Conservation (phyloP, 2,888 invertebrate genomes). For the Amaurobius ferox region DNA sequence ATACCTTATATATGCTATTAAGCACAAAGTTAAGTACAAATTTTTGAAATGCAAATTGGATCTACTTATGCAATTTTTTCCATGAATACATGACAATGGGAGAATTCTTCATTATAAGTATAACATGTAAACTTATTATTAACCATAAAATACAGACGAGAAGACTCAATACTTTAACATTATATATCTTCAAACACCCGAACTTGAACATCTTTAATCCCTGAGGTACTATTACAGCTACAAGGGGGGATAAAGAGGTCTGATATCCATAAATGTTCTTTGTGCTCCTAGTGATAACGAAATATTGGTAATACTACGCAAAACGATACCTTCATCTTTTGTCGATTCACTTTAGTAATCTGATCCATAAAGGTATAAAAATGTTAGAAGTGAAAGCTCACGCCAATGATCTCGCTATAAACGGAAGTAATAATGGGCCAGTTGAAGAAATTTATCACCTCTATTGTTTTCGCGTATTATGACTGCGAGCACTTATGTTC, state of each 20-base stretch:
- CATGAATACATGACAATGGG: no score
- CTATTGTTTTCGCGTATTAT: constrained; percentile 53
- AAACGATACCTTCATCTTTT: constrained; percentile 5
- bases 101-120: no score
- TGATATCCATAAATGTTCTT: constrained; percentile 29
- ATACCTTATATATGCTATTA: no score
- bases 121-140: no score
- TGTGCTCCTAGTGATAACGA: constrained; percentile 35
- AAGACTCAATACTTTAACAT: no score
- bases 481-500: constrained; percentile 46
- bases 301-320: constrained; percentile 13
- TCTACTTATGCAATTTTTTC: no score
- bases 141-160: no score
- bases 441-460: constrained; percentile 63
- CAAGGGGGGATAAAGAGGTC: background rate
- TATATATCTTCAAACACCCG: no score
- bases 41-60: no score
- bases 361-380: constrained; percentile 66
- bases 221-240: no score
- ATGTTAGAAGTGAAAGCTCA: constrained; percentile 51
- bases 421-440: constrained; percentile 52
- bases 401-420: constrained; percentile 52
- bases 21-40: no score
- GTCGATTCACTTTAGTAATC: constrained; percentile 30
- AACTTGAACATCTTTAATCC: no score